Percentiles rank a stretch among this genome's conserved stretches.
These are phyloP conservation scores for Cinclus mexicanus DNA, from an alignment of 2,113 vertebrate species.

Conservation along the genomic window DNA sequence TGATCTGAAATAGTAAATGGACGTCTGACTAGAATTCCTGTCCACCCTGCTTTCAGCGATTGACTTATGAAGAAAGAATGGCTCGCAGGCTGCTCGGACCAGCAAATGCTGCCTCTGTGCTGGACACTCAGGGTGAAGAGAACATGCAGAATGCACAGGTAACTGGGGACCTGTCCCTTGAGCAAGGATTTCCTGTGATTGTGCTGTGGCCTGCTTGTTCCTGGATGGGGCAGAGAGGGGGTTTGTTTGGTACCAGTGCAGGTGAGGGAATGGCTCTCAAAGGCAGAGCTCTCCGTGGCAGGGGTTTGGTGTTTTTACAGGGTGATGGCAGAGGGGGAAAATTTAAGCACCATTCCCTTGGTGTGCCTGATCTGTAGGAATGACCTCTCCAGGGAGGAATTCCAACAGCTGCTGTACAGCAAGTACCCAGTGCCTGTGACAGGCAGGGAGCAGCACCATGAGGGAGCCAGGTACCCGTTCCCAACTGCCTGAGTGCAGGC, in stretches of 20 bases:
- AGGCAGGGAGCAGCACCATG: not conserved
- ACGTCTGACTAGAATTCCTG: not conserved
- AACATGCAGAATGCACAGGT: constrained; percentile 83
- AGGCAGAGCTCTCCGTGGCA: not conserved
- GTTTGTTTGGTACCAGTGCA: not conserved
- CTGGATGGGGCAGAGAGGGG: not conserved
- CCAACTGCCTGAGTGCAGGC: not conserved
- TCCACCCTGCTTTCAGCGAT: constrained; percentile 72
- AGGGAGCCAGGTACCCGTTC: not conserved
- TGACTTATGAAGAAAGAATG: constrained; percentile 95
- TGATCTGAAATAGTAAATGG: not conserved
- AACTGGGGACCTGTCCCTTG: not conserved
- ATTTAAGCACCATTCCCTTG: not conserved
- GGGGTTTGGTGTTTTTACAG: not conserved
- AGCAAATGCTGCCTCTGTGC: constrained; percentile 83
- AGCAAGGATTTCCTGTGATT: not conserved
- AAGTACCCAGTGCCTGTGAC: not conserved
- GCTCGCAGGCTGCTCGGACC: constrained; percentile 93
- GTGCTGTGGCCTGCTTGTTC: not conserved
- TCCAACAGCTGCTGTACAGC: constrained; percentile 24
- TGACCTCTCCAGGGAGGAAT: constrained; percentile 51
- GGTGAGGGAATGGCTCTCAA: not conserved
- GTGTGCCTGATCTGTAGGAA: constrained; percentile 1
- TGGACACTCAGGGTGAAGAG: constrained; percentile 80
- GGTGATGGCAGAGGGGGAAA: not conserved